A percentile compares a stretch with the other conserved stretches of the same genome.
phyloP scores from a whole-genome alignment of 2,113 vertebrate species.

The Callaeas wilsoni region DNA sequence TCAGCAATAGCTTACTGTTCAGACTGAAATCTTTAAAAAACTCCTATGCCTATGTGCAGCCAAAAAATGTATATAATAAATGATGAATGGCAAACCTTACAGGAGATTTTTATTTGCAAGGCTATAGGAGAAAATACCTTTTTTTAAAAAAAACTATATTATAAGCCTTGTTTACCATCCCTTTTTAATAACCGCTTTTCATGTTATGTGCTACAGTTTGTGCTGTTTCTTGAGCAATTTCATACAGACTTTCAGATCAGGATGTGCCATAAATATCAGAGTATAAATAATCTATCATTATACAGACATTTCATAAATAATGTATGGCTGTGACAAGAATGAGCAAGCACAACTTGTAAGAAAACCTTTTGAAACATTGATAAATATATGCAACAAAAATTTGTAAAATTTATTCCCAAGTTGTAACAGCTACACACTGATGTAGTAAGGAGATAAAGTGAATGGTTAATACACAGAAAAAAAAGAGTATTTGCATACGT shows the following conservation, averaged over 20 bases:
- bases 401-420: background rate
- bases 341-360: background rate
- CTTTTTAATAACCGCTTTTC: background rate
- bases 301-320: slow-evolving; percentile 42
- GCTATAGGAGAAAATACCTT: background rate
- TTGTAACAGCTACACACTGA: background rate
- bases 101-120: background rate
- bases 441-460: background rate
- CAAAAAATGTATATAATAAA: background rate
- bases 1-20: background rate
- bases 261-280: slow-evolving; percentile 33
- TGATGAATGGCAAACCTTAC: background rate
- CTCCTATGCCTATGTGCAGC: background rate
- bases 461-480: background rate
- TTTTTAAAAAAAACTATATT: background rate
- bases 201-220: background rate
- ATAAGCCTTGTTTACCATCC: background rate
- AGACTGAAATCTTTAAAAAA: background rate
- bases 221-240: background rate
- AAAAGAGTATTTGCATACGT: background rate
- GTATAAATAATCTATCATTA: slow-evolving; percentile 52
- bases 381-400: background rate
- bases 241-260: slow-evolving; percentile 29
- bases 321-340: slow-evolving; percentile 8
- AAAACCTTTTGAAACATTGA: slow-evolving; percentile 10